Evolutionary conservation across 30 jellyfish, hydroid and myxozoan species (phyloP), one percentile per base, ranked within the genome.

Genomic region (Chrysaora quinquecirrha): DNA sequence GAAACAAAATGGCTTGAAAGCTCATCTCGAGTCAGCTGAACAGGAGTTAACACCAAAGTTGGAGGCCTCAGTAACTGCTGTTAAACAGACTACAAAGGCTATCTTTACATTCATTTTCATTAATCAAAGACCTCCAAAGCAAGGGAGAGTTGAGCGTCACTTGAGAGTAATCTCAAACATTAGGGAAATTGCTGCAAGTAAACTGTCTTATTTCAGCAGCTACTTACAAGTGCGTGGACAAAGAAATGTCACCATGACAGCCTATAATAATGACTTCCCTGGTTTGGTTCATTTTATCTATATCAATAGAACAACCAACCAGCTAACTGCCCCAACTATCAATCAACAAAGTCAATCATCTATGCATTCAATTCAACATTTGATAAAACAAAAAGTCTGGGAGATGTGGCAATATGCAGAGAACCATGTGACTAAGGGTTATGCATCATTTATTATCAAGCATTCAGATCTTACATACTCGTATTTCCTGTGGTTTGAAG

Each of bases 381-480:
- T 83, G 27, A 84, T 95, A 75, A 95, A 95, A 62, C 99, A 95
- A 43, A 54, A 96, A 24, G 79, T 95, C 4, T 95, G 99, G 99
- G 97, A 95, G 43, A 64, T 83, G 84, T 95, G 99, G 99, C 99
- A 95, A 63, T 95, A 95, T 60, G 86, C 95, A 7, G 97, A 95
- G 50, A 80, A 38, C 74, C 94, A 89, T 76, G 87, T 95, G 34
- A 38, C 86, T 23, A 61, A 78, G n/a, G 99, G 99, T 33, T 95
- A 75, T 43, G 63, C 94, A 10, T 64, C 99, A 0, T 68, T 83
- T 33, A 88, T 88, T 24, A 47, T 87, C 61, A 78, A 80, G 34
- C 96, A 95, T 43, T 97, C 96, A 2, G 99, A 95, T 33, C 88
- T 95, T 66, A 77, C 74, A 14, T 95, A 64, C 76, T 95, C 99